Base-by-base conservation (phyloP, 2,113 vertebrate species). In the Struthio camelus region DNA sequence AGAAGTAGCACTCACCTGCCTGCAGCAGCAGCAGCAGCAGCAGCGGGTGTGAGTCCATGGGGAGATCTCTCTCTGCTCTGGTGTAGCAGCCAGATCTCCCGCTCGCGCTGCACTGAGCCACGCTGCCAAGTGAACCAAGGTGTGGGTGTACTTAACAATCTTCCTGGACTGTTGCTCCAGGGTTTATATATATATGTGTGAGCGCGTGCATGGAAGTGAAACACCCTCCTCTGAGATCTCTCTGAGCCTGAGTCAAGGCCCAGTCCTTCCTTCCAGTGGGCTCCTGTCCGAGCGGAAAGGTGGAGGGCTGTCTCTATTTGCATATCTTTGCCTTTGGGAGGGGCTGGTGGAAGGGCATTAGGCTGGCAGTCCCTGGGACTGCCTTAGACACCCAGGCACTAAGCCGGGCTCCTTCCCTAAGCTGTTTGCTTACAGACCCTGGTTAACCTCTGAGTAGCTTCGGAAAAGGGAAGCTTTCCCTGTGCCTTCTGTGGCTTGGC, bases 341-440 rank as follows among this genome's bases (percentile, higher is more conserved):
- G 90, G 91, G 95, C 90, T 76, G 80, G 67, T 70, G 66, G 40
- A 34, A 86, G 40, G 91, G 93, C 93, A 78, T 95, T 93, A 91
- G 86, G 90, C 91, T 88, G 90, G 24, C 46, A 20, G 86, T 54
- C 72, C 80, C 56, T 4, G 30, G 73, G 89, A 89, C 82, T 48
- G 88, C 84, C 94, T 66, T 4, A 94, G 93, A 88, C 87, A 80
- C 20, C 65, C 77, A 73, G 93, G 86, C 94, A 64, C 77, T 96
- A 96, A 97, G 96, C 95, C 11, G 73, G 72, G 92, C 67, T 97
- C 89, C 70, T 88, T 85, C 92, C 90, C 93, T 97, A 97, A 97
- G 96, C 96, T 87, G 78, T 96, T 96, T 97, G 75, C 93, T 81
- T n/a, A 51, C 86, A 89, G 95, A 96, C 92, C 97, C 95, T 78